Conservation (phyloP, 2,113 vertebrate genomes). For the Trichechus manatus region DNA sequence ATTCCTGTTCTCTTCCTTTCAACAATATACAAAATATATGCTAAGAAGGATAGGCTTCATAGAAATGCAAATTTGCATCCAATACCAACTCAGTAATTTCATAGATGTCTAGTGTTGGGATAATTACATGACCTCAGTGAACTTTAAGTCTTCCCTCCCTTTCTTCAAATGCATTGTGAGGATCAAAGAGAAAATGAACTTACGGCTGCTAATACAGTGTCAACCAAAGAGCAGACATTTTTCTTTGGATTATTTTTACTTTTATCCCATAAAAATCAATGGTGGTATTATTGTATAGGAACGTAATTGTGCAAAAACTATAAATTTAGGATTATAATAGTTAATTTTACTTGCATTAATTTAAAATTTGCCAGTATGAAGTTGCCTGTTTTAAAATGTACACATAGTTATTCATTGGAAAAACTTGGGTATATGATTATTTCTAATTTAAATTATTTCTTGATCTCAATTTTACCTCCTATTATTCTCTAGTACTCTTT, state of each 20-base stretch:
- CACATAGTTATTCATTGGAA: neutral
- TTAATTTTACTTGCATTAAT: neutral
- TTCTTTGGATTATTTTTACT: neutral
- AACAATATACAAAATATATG: neutral
- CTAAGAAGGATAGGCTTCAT: neutral
- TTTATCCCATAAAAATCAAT: neutral
- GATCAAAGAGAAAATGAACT: neutral
- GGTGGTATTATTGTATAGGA: neutral
- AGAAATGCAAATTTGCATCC: neutral
- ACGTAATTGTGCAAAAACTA: neutral
- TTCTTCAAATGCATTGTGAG: neutral
- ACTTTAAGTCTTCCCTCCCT: neutral
- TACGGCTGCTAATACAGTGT: neutral
- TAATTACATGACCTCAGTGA: neutral
- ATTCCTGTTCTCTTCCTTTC: neutral
- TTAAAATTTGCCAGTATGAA: neutral
- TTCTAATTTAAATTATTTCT: constrained; percentile 17
- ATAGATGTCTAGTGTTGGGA: neutral
- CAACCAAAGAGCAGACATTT: neutral
- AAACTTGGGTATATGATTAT: neutral
- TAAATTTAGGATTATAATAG: neutral
- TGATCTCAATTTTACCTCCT: neutral
- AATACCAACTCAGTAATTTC: neutral
- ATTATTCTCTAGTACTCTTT: neutral
- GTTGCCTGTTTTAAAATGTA: neutral